Percentiles rank a stretch among this genome's conserved stretches.
Conservation (phyloP, 2,797 vertebrate genomes). For the Spinus pinus region DNA sequence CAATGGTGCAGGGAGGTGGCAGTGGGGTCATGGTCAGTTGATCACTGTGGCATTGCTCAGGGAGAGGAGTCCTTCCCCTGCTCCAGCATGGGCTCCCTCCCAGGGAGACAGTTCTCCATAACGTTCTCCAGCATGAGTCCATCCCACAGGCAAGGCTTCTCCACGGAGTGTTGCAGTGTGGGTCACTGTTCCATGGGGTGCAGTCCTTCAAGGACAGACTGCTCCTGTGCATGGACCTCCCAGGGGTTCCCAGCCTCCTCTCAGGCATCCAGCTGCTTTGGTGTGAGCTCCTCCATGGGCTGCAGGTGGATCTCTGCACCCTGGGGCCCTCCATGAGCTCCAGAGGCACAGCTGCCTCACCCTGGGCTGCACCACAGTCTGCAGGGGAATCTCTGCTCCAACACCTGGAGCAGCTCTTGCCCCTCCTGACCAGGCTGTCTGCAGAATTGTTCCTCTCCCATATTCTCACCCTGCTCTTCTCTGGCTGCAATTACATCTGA, state of each 20-base stretch:
- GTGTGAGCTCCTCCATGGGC: not conserved
- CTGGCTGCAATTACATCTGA: not conserved
- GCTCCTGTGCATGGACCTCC: rapidly evolving
- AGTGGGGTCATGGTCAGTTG: not conserved
- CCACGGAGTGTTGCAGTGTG: not conserved
- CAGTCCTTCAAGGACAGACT: not conserved
- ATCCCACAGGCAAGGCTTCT: not conserved
- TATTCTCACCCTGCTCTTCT: not conserved
- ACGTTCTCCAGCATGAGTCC: not conserved
- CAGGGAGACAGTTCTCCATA: not conserved
- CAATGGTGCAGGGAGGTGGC: not conserved
- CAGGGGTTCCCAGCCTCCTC: not conserved
- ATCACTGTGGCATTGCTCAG: not conserved
- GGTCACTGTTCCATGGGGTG: not conserved
- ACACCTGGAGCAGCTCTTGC: not conserved
- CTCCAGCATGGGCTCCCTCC: not conserved
- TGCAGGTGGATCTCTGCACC: not conserved
- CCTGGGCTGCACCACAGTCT: not conserved
- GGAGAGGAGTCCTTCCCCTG: not conserved
- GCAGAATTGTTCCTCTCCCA: not conserved
- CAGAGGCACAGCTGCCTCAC: not conserved
- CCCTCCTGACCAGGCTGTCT: not conserved
- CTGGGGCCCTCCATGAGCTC: not conserved
- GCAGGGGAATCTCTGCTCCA: not conserved
- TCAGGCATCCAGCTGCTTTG: not conserved